A percentile compares a stretch with the other conserved stretches of the same genome.
phyloP scores from a whole-genome alignment of 2,113 vertebrate genomes.

The Pampusana beccarii region DNA sequence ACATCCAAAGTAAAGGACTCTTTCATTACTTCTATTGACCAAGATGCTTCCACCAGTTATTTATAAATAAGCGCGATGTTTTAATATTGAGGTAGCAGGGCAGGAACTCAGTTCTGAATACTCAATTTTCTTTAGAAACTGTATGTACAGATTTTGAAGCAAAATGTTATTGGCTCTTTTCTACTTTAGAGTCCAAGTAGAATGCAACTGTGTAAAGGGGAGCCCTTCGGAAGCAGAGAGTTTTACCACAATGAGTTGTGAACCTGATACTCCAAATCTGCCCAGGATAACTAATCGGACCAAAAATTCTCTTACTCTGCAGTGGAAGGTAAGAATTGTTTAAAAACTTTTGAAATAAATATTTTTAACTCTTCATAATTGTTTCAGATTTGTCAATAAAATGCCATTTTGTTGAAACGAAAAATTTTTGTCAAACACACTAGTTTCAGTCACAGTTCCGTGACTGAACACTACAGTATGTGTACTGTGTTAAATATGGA shows the following conservation, averaged over 20 bases:
- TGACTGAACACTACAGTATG: not conserved
- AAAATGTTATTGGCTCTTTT: conserved; percentile 14
- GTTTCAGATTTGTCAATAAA: not conserved
- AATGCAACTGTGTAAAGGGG: conserved; percentile 87
- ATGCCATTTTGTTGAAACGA: not conserved
- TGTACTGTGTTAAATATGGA: not conserved
- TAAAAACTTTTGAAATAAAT: not conserved
- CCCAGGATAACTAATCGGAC: conserved; percentile 92
- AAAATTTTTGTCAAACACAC: not conserved
- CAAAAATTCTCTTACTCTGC: conserved; percentile 91
- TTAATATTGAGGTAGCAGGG: not conserved
- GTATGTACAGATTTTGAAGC: not conserved
- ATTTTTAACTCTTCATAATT: not conserved
- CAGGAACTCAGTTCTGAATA: not conserved
- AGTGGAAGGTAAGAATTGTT: conserved; percentile 89
- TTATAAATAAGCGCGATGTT: not conserved
- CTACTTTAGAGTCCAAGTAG: conserved; percentile 84
- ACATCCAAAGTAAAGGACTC: not conserved
- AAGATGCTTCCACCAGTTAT: not conserved
- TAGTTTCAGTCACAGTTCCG: not conserved
- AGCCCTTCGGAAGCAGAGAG: conserved; percentile 86
- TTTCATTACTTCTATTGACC: not conserved
- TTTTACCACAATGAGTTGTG: conserved; percentile 92
- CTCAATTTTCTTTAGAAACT: not conserved
- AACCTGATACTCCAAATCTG: conserved; percentile 88